Evolutionary conservation across 2,113 vertebrate genomes (phyloP), one percentile per base, ranked within the genome.

Genomic region (Istiophorus platypterus): DNA sequence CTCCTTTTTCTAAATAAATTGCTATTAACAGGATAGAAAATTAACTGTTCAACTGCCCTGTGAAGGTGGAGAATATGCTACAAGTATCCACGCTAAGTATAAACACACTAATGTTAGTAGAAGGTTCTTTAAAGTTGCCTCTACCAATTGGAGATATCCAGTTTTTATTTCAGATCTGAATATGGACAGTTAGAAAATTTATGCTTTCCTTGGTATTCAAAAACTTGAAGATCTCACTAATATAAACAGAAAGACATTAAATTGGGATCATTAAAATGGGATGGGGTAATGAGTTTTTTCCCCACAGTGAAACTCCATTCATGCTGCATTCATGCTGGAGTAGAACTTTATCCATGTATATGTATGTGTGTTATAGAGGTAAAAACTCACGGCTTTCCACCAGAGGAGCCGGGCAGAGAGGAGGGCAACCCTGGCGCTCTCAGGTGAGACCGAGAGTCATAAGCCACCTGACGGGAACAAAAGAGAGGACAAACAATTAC

Each of bases 391-490:
- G 96, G 96, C 71, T 98, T 98, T 39, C 96, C 96, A 29, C 95
- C 96, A 0, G 97, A 92, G 29, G 96, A 76, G 18, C 94, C 84
- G 20, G 97, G 93, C 83, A 97, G 90, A 0, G 97, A 95, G 0
- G 97, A 95, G 13, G 97, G 94, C 79, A 96, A 76, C n/a, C 92
- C 87, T 0, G 96, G 91, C 4, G 95, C 93, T 68, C 97, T 95
- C 87, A 98, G 93, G 78, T 97, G 97, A 63, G 97, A 95, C 31
- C 97, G 96, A 0, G 96, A 96, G 76, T 98, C 97, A 66, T 97
- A 98, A 0, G 96, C 92, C 88, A 95, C 93, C 95, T 95, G 86
- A 58, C 69, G 74, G 72, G 42, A 67, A 80, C 11, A 75, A 62
- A 29, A 57, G 1, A 18, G 37, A 1, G 0, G 31, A 51, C 1